Conservation (phyloP, 2,888 invertebrate species). For the Oxystoma pomonae region DNA sequence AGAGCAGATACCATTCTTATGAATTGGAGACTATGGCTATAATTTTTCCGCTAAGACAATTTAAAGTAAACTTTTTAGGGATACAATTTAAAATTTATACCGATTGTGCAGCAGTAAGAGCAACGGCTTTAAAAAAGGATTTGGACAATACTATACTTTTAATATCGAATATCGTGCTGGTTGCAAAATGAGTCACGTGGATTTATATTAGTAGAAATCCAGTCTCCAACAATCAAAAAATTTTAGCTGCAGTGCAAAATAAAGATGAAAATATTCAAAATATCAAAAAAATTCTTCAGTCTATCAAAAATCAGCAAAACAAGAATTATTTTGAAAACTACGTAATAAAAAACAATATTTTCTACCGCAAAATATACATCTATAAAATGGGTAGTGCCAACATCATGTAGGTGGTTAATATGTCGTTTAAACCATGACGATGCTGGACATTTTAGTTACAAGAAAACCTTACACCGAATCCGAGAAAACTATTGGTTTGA, state of each 20-base stretch:
- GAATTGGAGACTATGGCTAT: constrained; percentile 1
- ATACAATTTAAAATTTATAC: too few species aligned
- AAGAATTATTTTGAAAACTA: too few species aligned
- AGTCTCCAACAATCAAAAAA: background rate
- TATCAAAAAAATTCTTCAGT: background rate
- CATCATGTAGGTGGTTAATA: too few species aligned
- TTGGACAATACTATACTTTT: background rate
- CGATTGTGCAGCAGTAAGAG: background rate
- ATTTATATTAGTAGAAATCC: background rate
- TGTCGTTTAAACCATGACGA: background rate
- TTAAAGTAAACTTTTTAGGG: background rate
- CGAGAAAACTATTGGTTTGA: too few species aligned
- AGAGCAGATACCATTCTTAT: background rate
- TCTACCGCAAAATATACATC: background rate
- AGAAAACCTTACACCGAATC: background rate
- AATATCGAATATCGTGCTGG: background rate
- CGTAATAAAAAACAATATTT: background rate
- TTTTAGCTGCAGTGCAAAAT: background rate
- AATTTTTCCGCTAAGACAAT: background rate
- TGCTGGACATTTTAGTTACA: background rate
- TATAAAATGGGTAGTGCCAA: too few species aligned
- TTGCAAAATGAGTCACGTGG: background rate
- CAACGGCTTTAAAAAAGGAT: background rate
- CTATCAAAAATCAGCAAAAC: background rate
- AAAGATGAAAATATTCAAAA: background rate